A percentile compares a stretch with the other conserved stretches of the same genome.
phyloP scores from a whole-genome alignment of 1,140 invertebrate genomes.

The Atta cephalotes region DNA sequence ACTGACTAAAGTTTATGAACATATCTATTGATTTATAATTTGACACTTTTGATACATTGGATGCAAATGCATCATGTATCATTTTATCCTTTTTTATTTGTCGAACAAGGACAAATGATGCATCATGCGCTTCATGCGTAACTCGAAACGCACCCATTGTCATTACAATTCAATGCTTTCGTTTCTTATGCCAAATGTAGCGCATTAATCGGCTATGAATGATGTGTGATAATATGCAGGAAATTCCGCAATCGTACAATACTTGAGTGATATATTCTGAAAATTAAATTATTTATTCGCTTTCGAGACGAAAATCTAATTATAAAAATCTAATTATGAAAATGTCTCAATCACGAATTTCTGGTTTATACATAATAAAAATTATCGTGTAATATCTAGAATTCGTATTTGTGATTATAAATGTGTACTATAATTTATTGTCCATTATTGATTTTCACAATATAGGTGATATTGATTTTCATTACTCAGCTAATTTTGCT shows the following conservation, averaged over 20 bases:
- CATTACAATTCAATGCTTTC: not conserved
- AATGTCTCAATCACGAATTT: not conserved
- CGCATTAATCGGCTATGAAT: not conserved
- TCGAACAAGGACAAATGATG: too few species aligned
- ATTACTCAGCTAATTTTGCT: not conserved
- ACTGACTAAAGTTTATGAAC: not conserved
- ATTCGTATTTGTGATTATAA: not conserved
- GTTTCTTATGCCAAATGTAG: not conserved
- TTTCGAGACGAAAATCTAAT: not conserved
- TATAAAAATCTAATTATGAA: not conserved
- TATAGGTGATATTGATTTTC: slow-evolving; percentile 1
- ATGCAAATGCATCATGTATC: too few species aligned
- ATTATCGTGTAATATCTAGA: not conserved
- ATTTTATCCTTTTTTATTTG: too few species aligned
- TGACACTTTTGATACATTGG: not conserved
- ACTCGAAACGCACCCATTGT: too few species aligned
- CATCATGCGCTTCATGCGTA: too few species aligned
- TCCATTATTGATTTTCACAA: slow-evolving; percentile 4
- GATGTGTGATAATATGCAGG: not conserved
- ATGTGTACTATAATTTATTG: not conserved
- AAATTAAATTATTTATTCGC: not conserved
- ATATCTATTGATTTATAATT: not conserved
- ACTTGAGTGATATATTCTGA: not conserved
- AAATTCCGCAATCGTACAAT: not conserved
- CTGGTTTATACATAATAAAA: not conserved